These are phyloP conservation scores for Xestoiulus laeticollis DNA, from an alignment of 2,888 invertebrate species.

Conservation along the genomic window DNA sequence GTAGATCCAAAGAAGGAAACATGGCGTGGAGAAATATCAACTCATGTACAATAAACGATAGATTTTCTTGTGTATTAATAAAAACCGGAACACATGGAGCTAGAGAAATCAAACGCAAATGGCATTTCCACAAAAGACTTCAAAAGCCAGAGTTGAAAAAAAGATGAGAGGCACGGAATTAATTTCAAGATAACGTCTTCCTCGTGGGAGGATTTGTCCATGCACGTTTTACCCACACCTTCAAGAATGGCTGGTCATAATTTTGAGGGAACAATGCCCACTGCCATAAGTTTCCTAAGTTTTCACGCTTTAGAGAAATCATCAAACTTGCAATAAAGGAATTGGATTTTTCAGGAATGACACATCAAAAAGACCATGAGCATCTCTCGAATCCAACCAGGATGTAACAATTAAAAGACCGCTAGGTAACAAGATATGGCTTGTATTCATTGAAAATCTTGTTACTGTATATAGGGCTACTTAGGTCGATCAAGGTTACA, in stretches of 20 bases:
- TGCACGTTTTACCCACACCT: neutral
- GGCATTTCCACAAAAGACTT: neutral
- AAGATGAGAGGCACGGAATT: neutral
- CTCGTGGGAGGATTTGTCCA: constrained; percentile 14
- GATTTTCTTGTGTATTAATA: constrained; percentile 17
- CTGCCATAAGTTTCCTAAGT: neutral
- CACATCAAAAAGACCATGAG: neutral
- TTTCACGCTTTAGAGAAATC: neutral
- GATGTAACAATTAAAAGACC: neutral
- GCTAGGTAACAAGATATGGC: neutral
- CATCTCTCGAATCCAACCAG: neutral
- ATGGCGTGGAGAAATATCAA: neutral
- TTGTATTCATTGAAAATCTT: neutral
- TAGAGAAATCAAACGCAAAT: neutral
- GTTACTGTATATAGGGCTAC: too few species aligned
- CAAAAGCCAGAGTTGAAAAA: neutral
- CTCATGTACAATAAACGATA: neutral
- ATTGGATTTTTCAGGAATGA: neutral
- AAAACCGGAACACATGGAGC: neutral
- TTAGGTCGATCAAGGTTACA: too few species aligned
- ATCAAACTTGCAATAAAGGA: neutral
- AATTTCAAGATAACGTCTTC: neutral
- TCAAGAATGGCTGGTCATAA: neutral
- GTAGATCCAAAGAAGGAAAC: neutral
- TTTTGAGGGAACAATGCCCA: neutral